Percentiles rank a stretch among this genome's conserved stretches.
phyloP scores from a whole-genome alignment of 2,797 vertebrate genomes.

The Hemitrygon akajei region DNA sequence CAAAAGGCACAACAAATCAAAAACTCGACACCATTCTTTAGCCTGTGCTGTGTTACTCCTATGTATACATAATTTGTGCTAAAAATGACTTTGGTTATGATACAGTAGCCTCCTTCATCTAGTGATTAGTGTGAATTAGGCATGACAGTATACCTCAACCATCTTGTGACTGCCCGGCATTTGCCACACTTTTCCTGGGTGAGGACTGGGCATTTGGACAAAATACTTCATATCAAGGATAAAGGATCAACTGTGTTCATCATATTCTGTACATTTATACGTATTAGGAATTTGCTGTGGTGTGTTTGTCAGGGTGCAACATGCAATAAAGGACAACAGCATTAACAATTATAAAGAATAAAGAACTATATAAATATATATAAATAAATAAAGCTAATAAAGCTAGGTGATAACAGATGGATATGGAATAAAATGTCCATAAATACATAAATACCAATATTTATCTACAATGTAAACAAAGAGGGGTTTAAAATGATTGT shows the following conservation, averaged over 20 bases:
- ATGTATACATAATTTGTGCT: background rate
- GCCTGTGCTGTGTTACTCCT: background rate
- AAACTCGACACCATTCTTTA: background rate
- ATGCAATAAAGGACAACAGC: no score
- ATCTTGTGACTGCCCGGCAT: background rate
- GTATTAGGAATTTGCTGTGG: background rate
- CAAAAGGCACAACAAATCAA: background rate
- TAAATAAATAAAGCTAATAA: no score
- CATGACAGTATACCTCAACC: background rate
- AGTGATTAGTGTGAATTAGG: background rate
- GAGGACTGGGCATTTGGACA: background rate
- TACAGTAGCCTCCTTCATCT: background rate
- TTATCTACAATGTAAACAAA: no score
- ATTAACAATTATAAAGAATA: no score
- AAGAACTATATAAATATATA: no score
- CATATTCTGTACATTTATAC: background rate
- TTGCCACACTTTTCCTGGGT: background rate
- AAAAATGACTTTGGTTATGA: no score
- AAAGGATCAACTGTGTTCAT: no score
- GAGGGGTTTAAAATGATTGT: no score
- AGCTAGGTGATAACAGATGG: no score
- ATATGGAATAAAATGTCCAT: no score
- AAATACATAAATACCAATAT: no score
- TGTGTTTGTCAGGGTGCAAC: no score
- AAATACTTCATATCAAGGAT: background rate